Evolutionary conservation across 2,113 vertebrate genomes (phyloP).

Genomic region (Myotis lucifugus): DNA sequence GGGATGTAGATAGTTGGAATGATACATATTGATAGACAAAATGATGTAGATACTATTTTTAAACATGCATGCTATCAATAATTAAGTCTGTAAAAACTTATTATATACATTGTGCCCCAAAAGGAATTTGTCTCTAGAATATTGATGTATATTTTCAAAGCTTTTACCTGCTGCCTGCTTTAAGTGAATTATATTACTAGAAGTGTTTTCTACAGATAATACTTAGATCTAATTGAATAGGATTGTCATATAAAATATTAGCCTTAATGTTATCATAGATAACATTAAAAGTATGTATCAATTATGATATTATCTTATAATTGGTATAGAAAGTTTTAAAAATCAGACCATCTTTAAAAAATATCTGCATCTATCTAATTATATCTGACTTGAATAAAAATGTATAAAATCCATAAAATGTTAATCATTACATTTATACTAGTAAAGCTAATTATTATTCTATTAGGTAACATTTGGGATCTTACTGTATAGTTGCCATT

Average conservation of each 20-base stretch:
- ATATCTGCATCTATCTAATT: not conserved
- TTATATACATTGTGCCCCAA: not conserved
- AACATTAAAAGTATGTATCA: not conserved
- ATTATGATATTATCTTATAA: not conserved
- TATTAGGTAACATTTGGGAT: not conserved
- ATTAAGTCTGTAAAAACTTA: not conserved
- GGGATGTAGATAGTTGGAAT: not conserved
- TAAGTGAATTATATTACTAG: not conserved
- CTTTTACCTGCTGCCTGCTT: not conserved
- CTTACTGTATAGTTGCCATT: not conserved
- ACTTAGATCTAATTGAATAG: not conserved
- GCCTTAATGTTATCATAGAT: not conserved
- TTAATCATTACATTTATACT: not conserved
- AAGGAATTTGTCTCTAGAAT: not conserved
- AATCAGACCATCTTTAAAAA: not conserved
- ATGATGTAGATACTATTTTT: not conserved
- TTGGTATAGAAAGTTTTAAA: not conserved
- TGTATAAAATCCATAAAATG: not conserved
- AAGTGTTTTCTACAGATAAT: not conserved
- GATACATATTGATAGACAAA: not conserved
- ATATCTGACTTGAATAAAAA: not conserved
- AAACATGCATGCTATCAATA: not conserved
- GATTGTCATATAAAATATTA: not conserved
- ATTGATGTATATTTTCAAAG: not conserved
- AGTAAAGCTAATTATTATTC: not conserved